phyloP scores from a whole-genome alignment of 2,797 vertebrate species.

The Smutsia gigantea region DNA sequence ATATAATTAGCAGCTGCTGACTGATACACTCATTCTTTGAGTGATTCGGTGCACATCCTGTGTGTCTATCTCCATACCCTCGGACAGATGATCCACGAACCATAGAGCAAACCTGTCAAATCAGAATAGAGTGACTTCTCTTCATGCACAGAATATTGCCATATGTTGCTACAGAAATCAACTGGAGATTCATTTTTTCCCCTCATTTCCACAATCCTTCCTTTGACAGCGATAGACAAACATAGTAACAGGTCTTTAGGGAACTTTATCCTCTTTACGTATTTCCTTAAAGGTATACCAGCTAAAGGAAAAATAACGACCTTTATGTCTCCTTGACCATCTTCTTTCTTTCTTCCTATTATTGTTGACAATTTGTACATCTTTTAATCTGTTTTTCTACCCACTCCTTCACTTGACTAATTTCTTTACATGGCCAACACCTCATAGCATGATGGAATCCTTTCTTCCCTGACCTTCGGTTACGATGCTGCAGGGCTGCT shows the following conservation, averaged over 20 bases:
- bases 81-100: constrained; percentile 45
- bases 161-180: constrained; percentile 56
- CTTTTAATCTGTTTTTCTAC: not conserved
- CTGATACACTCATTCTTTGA: not conserved
- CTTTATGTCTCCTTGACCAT: not conserved
- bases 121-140: constrained; percentile 51
- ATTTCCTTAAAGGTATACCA: not conserved
- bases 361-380: not conserved
- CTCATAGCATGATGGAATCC: not conserved
- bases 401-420: not conserved
- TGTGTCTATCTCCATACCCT: constrained; percentile 44
- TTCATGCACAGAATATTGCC: constrained; percentile 56
- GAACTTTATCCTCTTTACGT: not conserved
- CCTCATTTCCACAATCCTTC: not conserved
- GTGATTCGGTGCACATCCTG: not conserved
- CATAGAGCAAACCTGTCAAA: constrained; percentile 47
- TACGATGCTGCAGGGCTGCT: not conserved
- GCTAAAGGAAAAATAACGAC: not conserved
- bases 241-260: constrained; percentile 16
- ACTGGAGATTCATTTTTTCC: not conserved
- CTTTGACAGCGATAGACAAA: not conserved
- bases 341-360: not conserved
- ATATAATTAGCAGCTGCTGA: constrained; percentile 22
- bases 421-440: not conserved
- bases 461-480: not conserved